Base-by-base conservation (phyloP, 2,113 vertebrate species). In the Trinectes maculatus region DNA sequence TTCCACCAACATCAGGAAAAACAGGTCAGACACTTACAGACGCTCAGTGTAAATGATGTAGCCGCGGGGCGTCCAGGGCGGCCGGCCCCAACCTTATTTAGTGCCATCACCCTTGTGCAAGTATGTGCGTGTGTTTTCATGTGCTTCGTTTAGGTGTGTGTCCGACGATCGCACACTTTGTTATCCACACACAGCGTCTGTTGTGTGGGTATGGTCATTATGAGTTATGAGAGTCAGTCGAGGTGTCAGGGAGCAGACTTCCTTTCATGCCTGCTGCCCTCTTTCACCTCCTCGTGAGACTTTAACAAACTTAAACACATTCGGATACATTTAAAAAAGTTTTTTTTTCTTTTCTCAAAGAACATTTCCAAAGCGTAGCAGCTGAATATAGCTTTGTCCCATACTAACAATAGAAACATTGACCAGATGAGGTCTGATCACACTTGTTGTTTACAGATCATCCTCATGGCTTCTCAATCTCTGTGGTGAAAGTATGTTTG, bases 161-260 rank as follows among this genome's bases (percentile, higher is more conserved):
- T 31, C 15, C 22, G 8, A n/a, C 44, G 25, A 44, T 18, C 16
- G 36, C 39, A 46, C 54, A n/a, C 19, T 47, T 53, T 12, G 7
- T 59, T 60, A 71, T 31, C 40, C 37, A 28, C 22, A 8, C 34
- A 7, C 12, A 36, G 15, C 39, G 26, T 68, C 39, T 39, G n/a
- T 42, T 71, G 48, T 78, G 61, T 52, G 25, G 4, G 13, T 47
- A 4, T 74, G 39, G 24, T 25, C 43, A 44, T 43, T 15, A 47
- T 80, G 75, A 87, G 49, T 80, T 74, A 77, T 86, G 54, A 49
- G 18, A 11, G 72, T 75, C 36, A 61, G 58, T 60, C 42, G 53
- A 76, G 34, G 61, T 80, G 82, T 82, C 84, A 84, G 54, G 49
- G 67, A 83, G 74, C 85, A 84, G 84, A 66, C 74, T 77, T 86